phyloP scores from a whole-genome alignment of 2,113 vertebrate genomes.

The Rhinolophus ferrumequinum region DNA sequence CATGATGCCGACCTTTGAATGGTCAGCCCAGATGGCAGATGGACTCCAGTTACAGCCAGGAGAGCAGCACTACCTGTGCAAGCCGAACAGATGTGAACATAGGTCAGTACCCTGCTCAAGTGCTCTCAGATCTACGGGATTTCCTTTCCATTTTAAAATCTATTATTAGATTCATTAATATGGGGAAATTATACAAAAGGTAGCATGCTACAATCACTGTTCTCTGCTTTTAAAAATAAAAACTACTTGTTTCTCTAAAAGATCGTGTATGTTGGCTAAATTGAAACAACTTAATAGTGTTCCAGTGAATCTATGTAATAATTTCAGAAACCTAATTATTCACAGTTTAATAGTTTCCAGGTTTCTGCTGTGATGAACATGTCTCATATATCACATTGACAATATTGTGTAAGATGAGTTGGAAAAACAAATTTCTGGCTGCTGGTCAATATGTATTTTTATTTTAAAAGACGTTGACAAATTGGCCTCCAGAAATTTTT shows the following conservation, averaged over 20 bases:
- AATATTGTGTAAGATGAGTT: background rate
- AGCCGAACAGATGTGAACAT: fast-evolving
- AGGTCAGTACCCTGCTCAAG: background rate
- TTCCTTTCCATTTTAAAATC: background rate
- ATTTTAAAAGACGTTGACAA: conserved; percentile 7
- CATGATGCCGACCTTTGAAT: fast-evolving
- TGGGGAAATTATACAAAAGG: background rate
- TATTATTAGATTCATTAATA: background rate
- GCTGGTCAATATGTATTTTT: background rate
- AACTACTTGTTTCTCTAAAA: background rate
- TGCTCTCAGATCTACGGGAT: too few relatives aligned
- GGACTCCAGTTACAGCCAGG: background rate
- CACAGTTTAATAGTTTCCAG: background rate
- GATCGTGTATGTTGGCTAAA: background rate
- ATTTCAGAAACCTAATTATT: background rate
- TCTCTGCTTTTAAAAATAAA: background rate
- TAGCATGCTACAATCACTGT: background rate
- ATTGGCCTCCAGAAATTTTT: conserved; percentile 7
- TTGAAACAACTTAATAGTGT: background rate
- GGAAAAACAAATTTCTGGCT: background rate
- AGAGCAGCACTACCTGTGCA: background rate
- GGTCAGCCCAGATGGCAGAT: background rate
- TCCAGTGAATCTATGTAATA: background rate
- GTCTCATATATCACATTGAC: background rate
- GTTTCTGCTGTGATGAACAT: background rate